A percentile compares a stretch with the other conserved stretches of the same genome.
Evolutionary conservation across 1,140 invertebrate genomes (phyloP).

Genomic region (Oncopodura yosiiana): DNA sequence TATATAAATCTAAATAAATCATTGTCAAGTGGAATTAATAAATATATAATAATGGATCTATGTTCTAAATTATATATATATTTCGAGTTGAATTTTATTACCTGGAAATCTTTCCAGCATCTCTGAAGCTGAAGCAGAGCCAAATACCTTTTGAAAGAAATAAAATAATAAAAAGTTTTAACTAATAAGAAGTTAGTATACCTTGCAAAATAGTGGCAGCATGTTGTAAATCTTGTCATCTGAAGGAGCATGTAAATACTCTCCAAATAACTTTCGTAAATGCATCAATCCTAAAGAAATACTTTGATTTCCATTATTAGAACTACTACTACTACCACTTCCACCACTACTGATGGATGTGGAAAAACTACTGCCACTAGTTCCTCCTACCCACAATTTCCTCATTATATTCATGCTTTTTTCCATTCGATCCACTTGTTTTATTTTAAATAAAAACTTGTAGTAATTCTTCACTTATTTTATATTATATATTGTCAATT

Average conservation of each 20-base stretch:
- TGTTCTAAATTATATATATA: slow-evolving; percentile 75
- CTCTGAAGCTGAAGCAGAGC: slow-evolving; percentile 73
- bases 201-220: slow-evolving; percentile 96
- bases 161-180: slow-evolving; percentile 11
- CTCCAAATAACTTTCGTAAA: slow-evolving; percentile 88
- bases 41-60: no score
- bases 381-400: slow-evolving; percentile 31
- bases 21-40: no score
- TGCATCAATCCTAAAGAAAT: slow-evolving; percentile 86
- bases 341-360: slow-evolving; percentile 2
- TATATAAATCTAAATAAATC: no score
- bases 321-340: not conserved
- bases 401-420: slow-evolving; percentile 38
- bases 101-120: slow-evolving; percentile 97
- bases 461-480: no score
- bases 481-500: no score
- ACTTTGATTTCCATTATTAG: slow-evolving; percentile 44
- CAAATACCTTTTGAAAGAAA: slow-evolving; percentile 62
- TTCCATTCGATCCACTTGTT: no score
- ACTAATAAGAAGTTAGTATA: slow-evolving; percentile 41
- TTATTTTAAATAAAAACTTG: no score
- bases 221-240: slow-evolving; percentile 95
- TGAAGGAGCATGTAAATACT: slow-evolving; percentile 76
- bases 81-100: no score
- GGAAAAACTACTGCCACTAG: not conserved